phyloP scores from a whole-genome alignment of 2,797 vertebrate species.

The Syngnathus rostellatus region DNA sequence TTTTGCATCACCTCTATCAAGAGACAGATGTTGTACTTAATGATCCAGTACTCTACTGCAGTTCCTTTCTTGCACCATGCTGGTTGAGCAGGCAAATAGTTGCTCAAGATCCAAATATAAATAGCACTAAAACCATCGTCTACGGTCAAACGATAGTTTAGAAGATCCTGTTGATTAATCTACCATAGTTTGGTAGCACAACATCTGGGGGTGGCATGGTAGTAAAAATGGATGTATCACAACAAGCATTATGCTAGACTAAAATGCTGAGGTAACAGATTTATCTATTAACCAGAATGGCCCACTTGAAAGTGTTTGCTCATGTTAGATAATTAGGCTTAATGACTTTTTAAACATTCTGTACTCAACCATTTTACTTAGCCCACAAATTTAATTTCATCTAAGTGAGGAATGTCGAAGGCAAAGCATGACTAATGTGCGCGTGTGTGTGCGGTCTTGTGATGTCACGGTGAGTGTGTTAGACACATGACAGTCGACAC shows the following conservation, averaged over 20 bases:
- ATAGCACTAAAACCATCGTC: neutral
- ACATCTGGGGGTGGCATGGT: neutral
- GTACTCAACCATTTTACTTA: neutral
- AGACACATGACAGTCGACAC: neutral
- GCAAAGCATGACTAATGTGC: neutral
- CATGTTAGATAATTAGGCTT: neutral
- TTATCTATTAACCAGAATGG: neutral
- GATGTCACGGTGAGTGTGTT: constrained; percentile 1
- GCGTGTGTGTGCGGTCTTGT: neutral
- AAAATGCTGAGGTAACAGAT: neutral
- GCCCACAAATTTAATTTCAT: neutral
- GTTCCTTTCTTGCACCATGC: neutral
- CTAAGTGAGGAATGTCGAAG: constrained; percentile 7
- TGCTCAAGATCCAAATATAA: neutral
- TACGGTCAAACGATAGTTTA: neutral
- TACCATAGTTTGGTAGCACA: neutral
- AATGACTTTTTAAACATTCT: neutral
- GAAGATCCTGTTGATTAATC: neutral
- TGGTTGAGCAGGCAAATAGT: neutral
- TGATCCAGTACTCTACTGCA: neutral
- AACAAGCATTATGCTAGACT: neutral
- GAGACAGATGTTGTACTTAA: neutral
- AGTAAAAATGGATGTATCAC: neutral
- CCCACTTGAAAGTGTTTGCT: neutral
- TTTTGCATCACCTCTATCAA: neutral